Evolutionary conservation across 2,888 invertebrate species (phyloP).

Genomic region (Augiades crinisus): DNA sequence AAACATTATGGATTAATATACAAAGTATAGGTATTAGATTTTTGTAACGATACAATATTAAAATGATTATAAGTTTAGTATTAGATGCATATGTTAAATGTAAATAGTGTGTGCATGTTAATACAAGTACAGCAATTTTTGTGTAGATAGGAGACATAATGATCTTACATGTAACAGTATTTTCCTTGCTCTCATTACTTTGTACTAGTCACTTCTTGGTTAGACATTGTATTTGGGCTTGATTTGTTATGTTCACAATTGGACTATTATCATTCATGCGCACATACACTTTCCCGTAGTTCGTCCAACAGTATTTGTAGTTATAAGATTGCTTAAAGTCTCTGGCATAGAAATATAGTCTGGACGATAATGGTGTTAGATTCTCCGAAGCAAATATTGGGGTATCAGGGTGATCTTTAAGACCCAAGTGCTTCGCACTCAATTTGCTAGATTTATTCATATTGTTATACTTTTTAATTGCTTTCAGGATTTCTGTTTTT

Average conservation of each 20-base stretch:
- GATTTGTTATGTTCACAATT: not conserved
- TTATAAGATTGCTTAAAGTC: not conserved
- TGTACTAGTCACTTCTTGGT: constrained; percentile 1
- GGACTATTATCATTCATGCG: not conserved
- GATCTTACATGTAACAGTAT: too few species aligned
- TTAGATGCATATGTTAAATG: too few species aligned
- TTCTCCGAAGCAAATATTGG: constrained; percentile 5
- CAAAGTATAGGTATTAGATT: too few species aligned
- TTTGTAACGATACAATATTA: too few species aligned
- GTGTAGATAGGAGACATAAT: too few species aligned
- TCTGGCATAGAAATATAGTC: not conserved
- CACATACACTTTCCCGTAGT: constrained; percentile 5
- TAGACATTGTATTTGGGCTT: not conserved
- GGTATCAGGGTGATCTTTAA: constrained; percentile 1
- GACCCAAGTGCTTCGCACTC: constrained; percentile 6
- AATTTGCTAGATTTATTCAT: constrained; percentile 4
- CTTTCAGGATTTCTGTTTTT: constrained; percentile 2
- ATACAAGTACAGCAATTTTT: too few species aligned
- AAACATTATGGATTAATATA: too few species aligned
- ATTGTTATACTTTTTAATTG: not conserved
- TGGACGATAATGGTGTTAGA: not conserved
- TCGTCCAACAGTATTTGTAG: constrained; percentile 12
- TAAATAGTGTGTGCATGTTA: too few species aligned
- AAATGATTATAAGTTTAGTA: too few species aligned
- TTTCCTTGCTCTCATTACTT: too few species aligned